These are phyloP conservation scores for Arge pagana DNA, from an alignment of 2,888 invertebrate species.

Conservation along the genomic window DNA sequence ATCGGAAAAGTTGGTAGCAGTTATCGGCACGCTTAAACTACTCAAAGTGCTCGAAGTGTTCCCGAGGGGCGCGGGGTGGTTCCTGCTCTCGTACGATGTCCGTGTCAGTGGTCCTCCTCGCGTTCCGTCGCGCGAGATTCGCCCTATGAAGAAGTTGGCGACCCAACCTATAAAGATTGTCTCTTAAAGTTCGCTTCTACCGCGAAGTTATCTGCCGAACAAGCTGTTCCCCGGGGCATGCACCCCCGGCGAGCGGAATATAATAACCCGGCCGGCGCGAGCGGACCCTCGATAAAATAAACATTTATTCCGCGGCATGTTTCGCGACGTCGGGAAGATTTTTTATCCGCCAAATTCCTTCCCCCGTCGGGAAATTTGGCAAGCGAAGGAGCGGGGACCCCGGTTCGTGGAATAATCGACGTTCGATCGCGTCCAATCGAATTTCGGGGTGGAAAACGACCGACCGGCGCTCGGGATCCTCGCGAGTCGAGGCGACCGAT, in stretches of 20 bases:
- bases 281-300: slow-evolving; percentile 15
- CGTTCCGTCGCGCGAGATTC: neutral
- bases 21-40: slow-evolving; percentile 37
- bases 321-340: too few species aligned
- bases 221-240: slow-evolving; percentile 14
- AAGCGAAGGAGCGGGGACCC: too few species aligned
- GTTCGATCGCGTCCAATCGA: too few species aligned
- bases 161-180: slow-evolving; percentile 17
- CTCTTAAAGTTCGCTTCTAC: slow-evolving; percentile 16
- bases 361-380: too few species aligned
- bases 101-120: too few species aligned
- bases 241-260: neutral
- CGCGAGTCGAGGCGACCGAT: too few species aligned
- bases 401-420: too few species aligned
- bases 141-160: slow-evolving; percentile 7
- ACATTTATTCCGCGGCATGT: too few species aligned
- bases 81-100: neutral
- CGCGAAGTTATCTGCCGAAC: slow-evolving; percentile 18
- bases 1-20: slow-evolving; percentile 39
- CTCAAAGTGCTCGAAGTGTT: slow-evolving; percentile 21
- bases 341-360: too few species aligned
- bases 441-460: too few species aligned
- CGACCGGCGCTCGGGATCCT: too few species aligned
- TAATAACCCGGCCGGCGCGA: slow-evolving; percentile 8
- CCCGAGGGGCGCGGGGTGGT: neutral